Percentiles rank a stretch among this genome's conserved stretches.
Evolutionary conservation across 2,888 invertebrate species (phyloP).

Genomic region (Cataglyphis livida): DNA sequence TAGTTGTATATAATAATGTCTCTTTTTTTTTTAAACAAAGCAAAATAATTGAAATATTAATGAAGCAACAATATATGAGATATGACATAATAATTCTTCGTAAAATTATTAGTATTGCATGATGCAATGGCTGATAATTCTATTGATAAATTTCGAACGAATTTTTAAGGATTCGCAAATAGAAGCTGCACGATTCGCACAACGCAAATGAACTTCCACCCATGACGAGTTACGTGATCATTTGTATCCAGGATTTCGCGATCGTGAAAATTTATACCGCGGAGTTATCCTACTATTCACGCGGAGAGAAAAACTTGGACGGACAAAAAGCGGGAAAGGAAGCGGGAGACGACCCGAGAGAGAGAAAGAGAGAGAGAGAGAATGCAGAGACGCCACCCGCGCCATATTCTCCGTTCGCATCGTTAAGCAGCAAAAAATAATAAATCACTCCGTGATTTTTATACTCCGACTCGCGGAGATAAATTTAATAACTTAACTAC

Average conservation of each 20-base stretch:
- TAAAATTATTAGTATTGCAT: not conserved
- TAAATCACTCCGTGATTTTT: constrained; percentile 82
- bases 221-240: constrained; percentile 24
- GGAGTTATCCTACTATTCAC: constrained; percentile 57
- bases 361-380: constrained; percentile 51
- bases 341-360: constrained; percentile 58
- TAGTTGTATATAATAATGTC: too few species aligned
- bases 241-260: constrained; percentile 34
- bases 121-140: not conserved
- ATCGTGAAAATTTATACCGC: constrained; percentile 68
- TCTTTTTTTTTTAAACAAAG: not conserved
- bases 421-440: constrained; percentile 84
- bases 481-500: constrained; percentile 84
- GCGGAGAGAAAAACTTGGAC: constrained; percentile 43
- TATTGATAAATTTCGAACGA: not conserved
- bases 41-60: not conserved
- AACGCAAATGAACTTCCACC: constrained; percentile 26
- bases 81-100: not conserved
- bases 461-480: constrained; percentile 76
- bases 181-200: constrained; percentile 37
- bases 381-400: constrained; percentile 61
- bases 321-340: constrained; percentile 44
- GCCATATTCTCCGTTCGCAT: constrained; percentile 82
- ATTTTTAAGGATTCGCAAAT: not conserved
- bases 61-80: not conserved